phyloP scores from a whole-genome alignment of 2,113 vertebrate genomes.

The Phalacrocorax carbo region DNA sequence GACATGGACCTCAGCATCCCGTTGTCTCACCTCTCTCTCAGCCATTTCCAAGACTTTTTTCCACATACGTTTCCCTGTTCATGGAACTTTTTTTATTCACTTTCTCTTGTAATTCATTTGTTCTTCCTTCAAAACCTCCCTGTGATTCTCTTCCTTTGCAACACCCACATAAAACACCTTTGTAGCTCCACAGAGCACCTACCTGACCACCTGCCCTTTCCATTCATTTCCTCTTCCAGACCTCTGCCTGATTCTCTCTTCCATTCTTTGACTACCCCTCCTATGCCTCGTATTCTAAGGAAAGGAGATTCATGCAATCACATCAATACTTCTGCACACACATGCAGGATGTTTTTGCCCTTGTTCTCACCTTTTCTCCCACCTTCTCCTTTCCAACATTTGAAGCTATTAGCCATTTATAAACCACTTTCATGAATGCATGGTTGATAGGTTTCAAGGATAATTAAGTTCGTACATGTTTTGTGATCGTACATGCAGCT shows the following conservation, averaged over 20 bases:
- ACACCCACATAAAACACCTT: neutral
- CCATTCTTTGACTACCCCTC: neutral
- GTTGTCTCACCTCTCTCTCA: neutral
- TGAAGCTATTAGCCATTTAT: neutral
- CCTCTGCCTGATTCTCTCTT: neutral
- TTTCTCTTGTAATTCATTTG: neutral
- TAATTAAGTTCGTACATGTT: neutral
- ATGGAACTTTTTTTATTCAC: neutral
- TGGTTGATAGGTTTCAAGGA: neutral
- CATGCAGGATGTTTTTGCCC: neutral
- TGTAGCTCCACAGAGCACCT: neutral
- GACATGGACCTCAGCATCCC: accelerated
- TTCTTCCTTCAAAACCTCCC: neutral
- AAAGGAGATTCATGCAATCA: neutral
- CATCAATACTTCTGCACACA: neutral
- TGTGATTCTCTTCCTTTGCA: neutral
- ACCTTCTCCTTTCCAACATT: neutral
- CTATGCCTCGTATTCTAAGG: neutral
- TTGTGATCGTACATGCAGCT: neutral
- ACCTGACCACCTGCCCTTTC: neutral
- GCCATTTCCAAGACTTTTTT: neutral
- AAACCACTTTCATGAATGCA: neutral
- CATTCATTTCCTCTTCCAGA: neutral
- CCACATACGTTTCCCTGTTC: neutral
- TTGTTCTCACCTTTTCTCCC: neutral